Conservation (phyloP, 2,797 vertebrate species). For the Takifugu ocellatus region DNA sequence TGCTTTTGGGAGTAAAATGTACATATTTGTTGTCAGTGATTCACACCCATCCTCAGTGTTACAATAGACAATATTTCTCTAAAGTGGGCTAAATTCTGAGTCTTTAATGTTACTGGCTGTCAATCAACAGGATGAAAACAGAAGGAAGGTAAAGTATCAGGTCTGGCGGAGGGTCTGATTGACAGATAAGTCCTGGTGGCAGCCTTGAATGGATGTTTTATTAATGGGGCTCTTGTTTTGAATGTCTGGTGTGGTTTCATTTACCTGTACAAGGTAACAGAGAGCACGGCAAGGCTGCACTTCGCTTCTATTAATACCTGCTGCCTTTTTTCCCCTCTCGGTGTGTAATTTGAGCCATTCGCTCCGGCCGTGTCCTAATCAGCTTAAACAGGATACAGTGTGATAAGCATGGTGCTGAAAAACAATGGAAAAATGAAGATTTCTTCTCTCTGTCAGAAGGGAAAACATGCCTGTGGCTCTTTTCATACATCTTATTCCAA, state of each 20-base stretch:
- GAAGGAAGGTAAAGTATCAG: background rate
- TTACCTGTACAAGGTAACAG: constrained; percentile 27
- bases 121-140: background rate
- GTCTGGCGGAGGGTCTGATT: constrained; percentile 19
- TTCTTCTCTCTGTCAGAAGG: too few relatives aligned
- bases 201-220: constrained; percentile 36
- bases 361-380: constrained; percentile 20
- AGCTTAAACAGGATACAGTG: constrained; percentile 4
- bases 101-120: too few relatives aligned
- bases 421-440: too few relatives aligned
- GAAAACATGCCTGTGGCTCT: background rate
- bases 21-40: too few relatives aligned
- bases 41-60: too few relatives aligned
- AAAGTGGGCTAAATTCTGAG: too few relatives aligned
- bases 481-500: background rate
- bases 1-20: background rate
- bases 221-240: constrained; percentile 34
- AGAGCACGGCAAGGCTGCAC: constrained; percentile 7
- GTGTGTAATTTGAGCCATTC: constrained; percentile 45
- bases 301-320: constrained; percentile 44
- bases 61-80: too few relatives aligned
- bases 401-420: background rate
- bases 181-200: constrained; percentile 33
- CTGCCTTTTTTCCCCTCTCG: constrained; percentile 8
- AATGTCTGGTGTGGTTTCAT: constrained; percentile 20